Evolutionary conservation across 2,888 invertebrate genomes (phyloP), one percentile per base, ranked within the genome.

Genomic region (Silvanus unidentatus): DNA sequence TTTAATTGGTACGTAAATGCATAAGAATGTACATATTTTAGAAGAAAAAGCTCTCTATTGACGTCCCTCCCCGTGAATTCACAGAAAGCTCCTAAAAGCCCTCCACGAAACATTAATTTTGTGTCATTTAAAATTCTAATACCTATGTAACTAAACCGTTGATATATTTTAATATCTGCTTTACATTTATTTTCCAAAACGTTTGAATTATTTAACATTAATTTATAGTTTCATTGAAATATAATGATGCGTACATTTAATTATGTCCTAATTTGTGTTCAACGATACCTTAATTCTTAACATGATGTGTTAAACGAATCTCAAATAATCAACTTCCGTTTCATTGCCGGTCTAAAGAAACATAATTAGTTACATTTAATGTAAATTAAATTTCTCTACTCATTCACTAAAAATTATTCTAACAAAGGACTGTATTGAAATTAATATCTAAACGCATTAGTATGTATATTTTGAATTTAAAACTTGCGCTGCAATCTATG

Each of bases 261-360:
- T 39, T 39, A 39, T 27, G 28, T 39, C 16, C 39, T 22, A 22
- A 39, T 22, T 39, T 39, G 22, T 22, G 39, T 39, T 39, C 16
- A 11, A 27, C 16, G 39, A 39, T 22, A 39, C 16, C 14, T 39
- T 16, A 27, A 16, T 39, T 39, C 13, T 16, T 10, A 39, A 39
- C 39, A 39, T 39, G 39, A 39, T 39, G 39, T 39, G 39, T 39
- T 39, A 39, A 39, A 39, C 39, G 39, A 16, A 39, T 14, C 39
- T 14, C 39, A 12, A 39, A 15, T 16, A 16, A 14, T 39, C 14
- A 39, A 39, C 39, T 39, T 39, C 39, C 39, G 16, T 16, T 32
- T 12, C 32, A 11, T 32, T 12, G 32, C 32, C 22, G 8, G 22
- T 22, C 22, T 22, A 22, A 22, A 22, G 22, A 22, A 22, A 5